These are phyloP conservation scores for Gallinago solitaria DNA, from an alignment of 2,797 vertebrate genomes.

Conservation along the genomic window DNA sequence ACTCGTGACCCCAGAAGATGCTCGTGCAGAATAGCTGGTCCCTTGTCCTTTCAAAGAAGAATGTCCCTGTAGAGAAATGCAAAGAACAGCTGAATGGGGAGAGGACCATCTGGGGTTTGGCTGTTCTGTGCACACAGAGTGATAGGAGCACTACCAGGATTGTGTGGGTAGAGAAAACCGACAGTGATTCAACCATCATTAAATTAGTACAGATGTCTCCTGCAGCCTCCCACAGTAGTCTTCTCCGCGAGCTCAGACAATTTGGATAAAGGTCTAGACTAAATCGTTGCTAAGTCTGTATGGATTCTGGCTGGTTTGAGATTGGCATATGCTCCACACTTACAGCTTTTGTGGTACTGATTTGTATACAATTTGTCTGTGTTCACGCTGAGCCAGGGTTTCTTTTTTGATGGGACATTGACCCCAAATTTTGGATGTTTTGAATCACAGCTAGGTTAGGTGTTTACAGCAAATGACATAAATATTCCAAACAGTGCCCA, in stretches of 20 bases:
- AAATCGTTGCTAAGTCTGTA: slow-evolving; percentile 8
- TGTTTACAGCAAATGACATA: background rate
- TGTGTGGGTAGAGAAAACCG: slow-evolving; percentile 20
- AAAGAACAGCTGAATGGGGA: slow-evolving; percentile 4
- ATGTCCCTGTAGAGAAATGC: background rate
- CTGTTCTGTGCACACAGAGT: background rate
- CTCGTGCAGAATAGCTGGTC: background rate
- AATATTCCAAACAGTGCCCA: background rate
- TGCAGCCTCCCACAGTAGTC: slow-evolving; percentile 13
- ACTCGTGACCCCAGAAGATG: background rate
- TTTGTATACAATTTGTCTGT: background rate
- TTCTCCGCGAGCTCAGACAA: background rate
- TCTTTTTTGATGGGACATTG: background rate
- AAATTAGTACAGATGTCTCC: slow-evolving; percentile 60
- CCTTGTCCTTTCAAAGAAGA: background rate
- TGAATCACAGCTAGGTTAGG: background rate
- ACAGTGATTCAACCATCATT: slow-evolving; percentile 47
- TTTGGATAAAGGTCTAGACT: slow-evolving; percentile 49
- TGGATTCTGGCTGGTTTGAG: slow-evolving; percentile 7
- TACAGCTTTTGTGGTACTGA: background rate
- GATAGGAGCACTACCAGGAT: background rate
- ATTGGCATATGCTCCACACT: slow-evolving; percentile 28
- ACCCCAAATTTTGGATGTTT: background rate
- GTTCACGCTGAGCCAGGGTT: background rate
- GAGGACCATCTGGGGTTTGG: background rate